A percentile compares a stretch with the other conserved stretches of the same genome.
Conservation (phyloP, 2,888 invertebrate genomes). For the Tenthredo livida region DNA sequence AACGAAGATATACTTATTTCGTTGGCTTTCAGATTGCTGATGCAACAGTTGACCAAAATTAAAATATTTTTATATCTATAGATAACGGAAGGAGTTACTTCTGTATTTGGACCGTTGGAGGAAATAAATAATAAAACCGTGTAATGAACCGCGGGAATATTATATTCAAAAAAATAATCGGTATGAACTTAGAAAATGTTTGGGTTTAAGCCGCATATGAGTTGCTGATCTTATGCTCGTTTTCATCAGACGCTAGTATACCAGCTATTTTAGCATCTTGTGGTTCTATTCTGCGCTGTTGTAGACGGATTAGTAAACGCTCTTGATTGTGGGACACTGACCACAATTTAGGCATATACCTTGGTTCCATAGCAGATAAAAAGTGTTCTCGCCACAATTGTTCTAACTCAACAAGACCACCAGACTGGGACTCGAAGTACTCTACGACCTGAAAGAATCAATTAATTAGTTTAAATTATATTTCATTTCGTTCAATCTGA, state of each 20-base stretch:
- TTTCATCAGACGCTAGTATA: conserved; percentile 55
- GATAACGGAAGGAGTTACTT: not conserved
- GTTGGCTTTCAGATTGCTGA: not conserved
- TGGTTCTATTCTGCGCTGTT: conserved; percentile 73
- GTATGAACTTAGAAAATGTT: conserved; percentile 5
- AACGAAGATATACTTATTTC: too few relatives aligned
- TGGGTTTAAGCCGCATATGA: not conserved
- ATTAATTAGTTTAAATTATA: not conserved
- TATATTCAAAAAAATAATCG: conserved; percentile 49
- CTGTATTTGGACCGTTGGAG: not conserved
- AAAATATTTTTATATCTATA: not conserved
- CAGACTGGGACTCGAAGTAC: conserved; percentile 79
- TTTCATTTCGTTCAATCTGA: not conserved
- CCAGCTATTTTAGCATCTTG: conserved; percentile 74
- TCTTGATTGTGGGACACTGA: conserved; percentile 87
- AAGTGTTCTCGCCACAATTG: conserved; percentile 89
- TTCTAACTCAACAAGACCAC: conserved; percentile 85
- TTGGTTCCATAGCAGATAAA: conserved; percentile 85
- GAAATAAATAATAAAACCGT: not conserved
- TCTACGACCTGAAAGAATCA: conserved; percentile 80
- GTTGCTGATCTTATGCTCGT: not conserved
- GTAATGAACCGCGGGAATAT: conserved; percentile 24
- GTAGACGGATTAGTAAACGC: conserved; percentile 78
- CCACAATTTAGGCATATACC: conserved; percentile 87
- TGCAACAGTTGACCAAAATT: not conserved